Evolutionary conservation across 23 tunicate genomes (phyloP).

Genomic region (Phallusia fumigata): DNA sequence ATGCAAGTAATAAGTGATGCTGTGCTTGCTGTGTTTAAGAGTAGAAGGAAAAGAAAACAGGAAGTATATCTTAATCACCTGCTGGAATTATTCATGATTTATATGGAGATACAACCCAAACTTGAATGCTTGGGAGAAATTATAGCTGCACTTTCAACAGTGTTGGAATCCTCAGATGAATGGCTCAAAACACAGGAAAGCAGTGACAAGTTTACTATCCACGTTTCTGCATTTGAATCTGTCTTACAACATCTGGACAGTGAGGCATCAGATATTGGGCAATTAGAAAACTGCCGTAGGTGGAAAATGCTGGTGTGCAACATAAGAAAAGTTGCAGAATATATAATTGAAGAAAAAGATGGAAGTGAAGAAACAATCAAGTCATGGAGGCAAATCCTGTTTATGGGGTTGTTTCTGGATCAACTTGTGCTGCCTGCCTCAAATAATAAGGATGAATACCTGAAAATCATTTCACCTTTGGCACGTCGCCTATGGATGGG

Average conservation of each 20-base stretch:
- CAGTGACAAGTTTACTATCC: constrained; percentile 9
- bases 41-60: neutral
- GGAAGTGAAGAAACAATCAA: neutral
- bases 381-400: neutral
- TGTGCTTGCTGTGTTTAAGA: constrained; percentile 14
- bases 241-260: constrained; percentile 13
- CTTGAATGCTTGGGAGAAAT: constrained; percentile 25
- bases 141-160: constrained; percentile 1
- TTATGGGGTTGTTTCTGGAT: constrained; percentile 42
- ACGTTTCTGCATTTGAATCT: constrained; percentile 32
- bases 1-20: neutral
- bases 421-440: constrained; percentile 39
- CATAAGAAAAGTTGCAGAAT: constrained; percentile 22
- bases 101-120: constrained; percentile 1
- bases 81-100: constrained; percentile 23
- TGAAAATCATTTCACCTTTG: constrained; percentile 17
- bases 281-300: constrained; percentile 18
- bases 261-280: constrained; percentile 21
- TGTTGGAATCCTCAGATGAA: neutral
- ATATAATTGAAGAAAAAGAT: neutral
- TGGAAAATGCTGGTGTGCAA: constrained; percentile 27
- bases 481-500: constrained; percentile 34
- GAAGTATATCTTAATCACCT: neutral
- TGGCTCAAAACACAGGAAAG: constrained; percentile 25
- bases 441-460: constrained; percentile 8